Conservation (phyloP, 2,888 invertebrate species). For the Steinernema hermaphroditum region DNA sequence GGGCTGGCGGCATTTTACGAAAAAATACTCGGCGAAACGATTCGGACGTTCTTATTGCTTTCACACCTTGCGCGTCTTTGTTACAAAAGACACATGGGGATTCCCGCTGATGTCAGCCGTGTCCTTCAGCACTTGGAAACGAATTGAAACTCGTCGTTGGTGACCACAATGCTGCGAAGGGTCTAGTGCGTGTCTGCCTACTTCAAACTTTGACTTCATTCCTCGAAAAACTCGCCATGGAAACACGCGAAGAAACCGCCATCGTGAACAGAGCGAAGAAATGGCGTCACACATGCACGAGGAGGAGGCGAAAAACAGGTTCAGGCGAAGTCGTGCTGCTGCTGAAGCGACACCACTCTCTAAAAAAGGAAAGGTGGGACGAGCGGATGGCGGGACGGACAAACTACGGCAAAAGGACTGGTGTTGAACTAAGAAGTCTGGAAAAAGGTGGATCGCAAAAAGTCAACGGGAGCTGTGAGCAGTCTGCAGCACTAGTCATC, state of each 20-base stretch:
- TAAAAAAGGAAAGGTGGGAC: constrained; percentile 7
- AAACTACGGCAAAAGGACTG: not conserved
- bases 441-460: not conserved
- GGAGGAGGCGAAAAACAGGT: constrained; percentile 4
- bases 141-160: not conserved
- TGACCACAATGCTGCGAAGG: not conserved
- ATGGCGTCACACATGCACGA: not conserved
- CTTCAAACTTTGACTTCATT: not conserved
- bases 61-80: constrained; percentile 29
- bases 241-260: constrained; percentile 10
- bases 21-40: constrained; percentile 7
- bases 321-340: constrained; percentile 4
- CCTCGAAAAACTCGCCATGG: constrained; percentile 13
- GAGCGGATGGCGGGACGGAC: constrained; percentile 9
- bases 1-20: constrained; percentile 16
- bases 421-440: not conserved
- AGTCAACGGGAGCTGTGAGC: not conserved
- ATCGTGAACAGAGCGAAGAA: not conserved
- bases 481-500: no score
- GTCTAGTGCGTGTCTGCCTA: no score
- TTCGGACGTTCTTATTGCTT: constrained; percentile 10
- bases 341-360: constrained; percentile 24
- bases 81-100: not conserved
- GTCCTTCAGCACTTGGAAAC: no score
- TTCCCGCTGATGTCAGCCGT: not conserved